Evolutionary conservation across 2,113 vertebrate genomes (phyloP).

Genomic region (Nicator chloris): DNA sequence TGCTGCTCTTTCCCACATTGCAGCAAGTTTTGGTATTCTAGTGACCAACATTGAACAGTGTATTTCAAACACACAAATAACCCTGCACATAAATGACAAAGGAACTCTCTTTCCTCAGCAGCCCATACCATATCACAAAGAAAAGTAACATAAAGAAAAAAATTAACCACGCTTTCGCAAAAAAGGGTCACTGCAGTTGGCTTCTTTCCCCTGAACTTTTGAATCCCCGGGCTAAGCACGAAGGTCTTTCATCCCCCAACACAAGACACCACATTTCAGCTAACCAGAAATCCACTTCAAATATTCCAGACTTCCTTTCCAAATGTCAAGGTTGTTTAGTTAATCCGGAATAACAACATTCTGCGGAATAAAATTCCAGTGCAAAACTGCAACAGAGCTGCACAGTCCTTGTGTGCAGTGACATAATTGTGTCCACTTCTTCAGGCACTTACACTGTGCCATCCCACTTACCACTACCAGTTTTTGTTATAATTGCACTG

Average conservation of each 20-base stretch:
- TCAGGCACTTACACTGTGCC: neutral
- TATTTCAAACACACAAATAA: neutral
- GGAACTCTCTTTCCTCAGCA: neutral
- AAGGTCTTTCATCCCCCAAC: neutral
- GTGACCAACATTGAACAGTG: neutral
- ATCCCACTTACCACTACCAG: neutral
- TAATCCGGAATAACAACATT: conserved; percentile 13
- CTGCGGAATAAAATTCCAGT: neutral
- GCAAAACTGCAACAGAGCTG: neutral
- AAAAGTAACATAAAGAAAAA: conserved; percentile 17
- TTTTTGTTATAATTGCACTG: neutral
- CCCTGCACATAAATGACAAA: neutral
- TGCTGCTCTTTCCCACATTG: neutral
- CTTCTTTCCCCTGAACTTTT: conserved; percentile 10
- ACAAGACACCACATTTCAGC: neutral
- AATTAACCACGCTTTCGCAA: conserved; percentile 1
- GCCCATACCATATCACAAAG: neutral
- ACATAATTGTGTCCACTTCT: neutral
- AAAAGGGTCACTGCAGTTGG: neutral
- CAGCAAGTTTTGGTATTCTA: neutral
- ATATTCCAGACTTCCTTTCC: conserved; percentile 18
- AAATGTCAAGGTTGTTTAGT: conserved; percentile 48
- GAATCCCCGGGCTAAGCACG: conserved; percentile 12
- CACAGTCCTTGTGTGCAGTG: neutral
- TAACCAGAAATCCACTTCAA: conserved; percentile 35